Conservation (phyloP, 2,888 invertebrate species). For the Stenotaenia linearis region DNA sequence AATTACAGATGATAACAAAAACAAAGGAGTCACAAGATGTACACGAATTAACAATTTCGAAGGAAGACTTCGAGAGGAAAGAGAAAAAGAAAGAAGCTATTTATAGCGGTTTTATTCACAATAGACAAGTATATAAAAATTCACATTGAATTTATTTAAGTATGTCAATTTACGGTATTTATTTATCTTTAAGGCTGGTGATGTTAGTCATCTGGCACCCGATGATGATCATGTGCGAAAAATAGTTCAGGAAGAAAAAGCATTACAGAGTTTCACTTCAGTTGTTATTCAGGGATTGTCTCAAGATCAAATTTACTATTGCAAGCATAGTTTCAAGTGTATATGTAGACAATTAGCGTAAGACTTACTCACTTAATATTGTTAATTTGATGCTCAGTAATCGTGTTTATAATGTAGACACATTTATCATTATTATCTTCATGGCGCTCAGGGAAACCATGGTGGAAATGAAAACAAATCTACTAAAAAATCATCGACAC, state of each 20-base stretch:
- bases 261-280: conserved; percentile 44
- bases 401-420: conserved; percentile 41
- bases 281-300: conserved; percentile 45
- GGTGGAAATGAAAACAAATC: conserved; percentile 38
- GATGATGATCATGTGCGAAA: conserved; percentile 44
- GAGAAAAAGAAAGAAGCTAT: conserved; percentile 46
- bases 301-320: conserved; percentile 44
- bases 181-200: conserved; percentile 43
- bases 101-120: conserved; percentile 46
- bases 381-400: neutral
- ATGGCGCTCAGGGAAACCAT: conserved; percentile 47
- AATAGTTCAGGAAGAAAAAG: conserved; percentile 43
- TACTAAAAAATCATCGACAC: conserved; percentile 39
- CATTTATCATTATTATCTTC: conserved; percentile 48
- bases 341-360: conserved; percentile 47
- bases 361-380: conserved; percentile 37
- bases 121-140: conserved; percentile 44
- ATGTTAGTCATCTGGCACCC: conserved; percentile 42
- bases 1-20: conserved; percentile 45
- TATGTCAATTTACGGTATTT: neutral
- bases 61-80: conserved; percentile 47
- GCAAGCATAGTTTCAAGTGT: conserved; percentile 42
- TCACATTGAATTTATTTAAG: neutral
- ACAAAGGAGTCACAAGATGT: conserved; percentile 45
- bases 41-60: conserved; percentile 47